Conservation (phyloP, 1,140 invertebrate genomes). For the Archegozetes longisetosus region DNA sequence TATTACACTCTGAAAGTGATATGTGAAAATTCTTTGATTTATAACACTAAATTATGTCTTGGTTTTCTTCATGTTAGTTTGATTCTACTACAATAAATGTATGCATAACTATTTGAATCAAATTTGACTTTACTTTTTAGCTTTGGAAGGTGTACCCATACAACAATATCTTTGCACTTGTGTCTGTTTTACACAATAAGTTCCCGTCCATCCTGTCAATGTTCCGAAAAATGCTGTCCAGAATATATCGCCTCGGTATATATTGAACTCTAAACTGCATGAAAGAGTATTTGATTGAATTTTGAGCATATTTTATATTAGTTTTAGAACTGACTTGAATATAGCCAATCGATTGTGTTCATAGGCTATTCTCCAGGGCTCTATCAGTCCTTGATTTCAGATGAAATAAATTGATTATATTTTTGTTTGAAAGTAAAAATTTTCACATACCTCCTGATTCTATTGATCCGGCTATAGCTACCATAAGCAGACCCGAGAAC, state of each 20-base stretch:
- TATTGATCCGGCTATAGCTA: constrained; percentile 47
- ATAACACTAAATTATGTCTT: neutral
- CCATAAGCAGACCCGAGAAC: constrained; percentile 21
- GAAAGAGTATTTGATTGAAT: neutral
- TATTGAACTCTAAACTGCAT: constrained; percentile 5
- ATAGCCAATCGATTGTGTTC: constrained; percentile 46
- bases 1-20: too few relatives aligned
- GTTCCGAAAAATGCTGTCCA: constrained; percentile 14
- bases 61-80: neutral
- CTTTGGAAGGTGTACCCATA: constrained; percentile 9
- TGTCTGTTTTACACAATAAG: constrained; percentile 16
- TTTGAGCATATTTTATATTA: neutral
- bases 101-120: too few relatives aligned
- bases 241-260: constrained; percentile 12
- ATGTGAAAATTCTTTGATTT: too few relatives aligned
- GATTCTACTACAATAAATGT: too few relatives aligned
- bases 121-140: constrained; percentile 16
- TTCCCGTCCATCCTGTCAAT: constrained; percentile 10
- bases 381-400: constrained; percentile 40
- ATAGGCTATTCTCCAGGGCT: constrained; percentile 47
- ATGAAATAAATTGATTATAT: too few relatives aligned
- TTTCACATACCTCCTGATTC: constrained; percentile 46
- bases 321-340: constrained; percentile 37
- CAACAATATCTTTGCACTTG: constrained; percentile 18
- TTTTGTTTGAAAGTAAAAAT: too few relatives aligned